Base-by-base conservation (phyloP, 2,113 vertebrate genomes). In the Chlamydotis undulata region DNA sequence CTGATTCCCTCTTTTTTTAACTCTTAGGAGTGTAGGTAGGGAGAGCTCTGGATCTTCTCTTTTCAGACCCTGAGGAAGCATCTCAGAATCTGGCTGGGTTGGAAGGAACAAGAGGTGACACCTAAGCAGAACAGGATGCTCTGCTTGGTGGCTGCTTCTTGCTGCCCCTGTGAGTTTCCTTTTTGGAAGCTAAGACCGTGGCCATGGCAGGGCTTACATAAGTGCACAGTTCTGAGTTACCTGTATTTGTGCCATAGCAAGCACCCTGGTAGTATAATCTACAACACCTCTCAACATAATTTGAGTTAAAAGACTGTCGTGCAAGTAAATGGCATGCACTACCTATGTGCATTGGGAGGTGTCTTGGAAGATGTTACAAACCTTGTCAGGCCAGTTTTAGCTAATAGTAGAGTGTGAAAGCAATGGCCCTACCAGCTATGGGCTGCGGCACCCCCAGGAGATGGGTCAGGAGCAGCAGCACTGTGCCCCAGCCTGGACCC, bases 381-480 rank as follows among this genome's bases (percentile, higher is more conserved):
- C 16, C 19, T 79, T 28, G 15, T 45, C 49, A 71, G 82, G 37
- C 10, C 80, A 76, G 31, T 60, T 79, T 68, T 56, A 71, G 49
- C 7, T 12, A 53, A 43, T 1, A 22, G 33, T 0, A 86, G 12
- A 5, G 22, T 56, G 12, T 50, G 59, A 83, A 61, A 85, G 52
- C 75, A 76, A 22, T n/a, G 57, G 50, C 19, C 21, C 31, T 37
- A 56, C 15, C 12, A 35, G 31, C 28, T 24, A 5, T 0, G 2
- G 65, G 23, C 75, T 88, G 35, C 0, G 0, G 43, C 57, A 79
- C 67, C 16, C 12, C 31, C 1, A 0, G 57, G 29, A 68, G 43
- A 18, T 19, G 61, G 22, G 61, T 47, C 39, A 39, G 49, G 63
- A 73, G 19, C 4, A 26, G n/a, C 69, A 78, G 23, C 0, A 0